Evolutionary conservation across 1,140 invertebrate genomes (phyloP).

Genomic region (Bemisia tabaci): DNA sequence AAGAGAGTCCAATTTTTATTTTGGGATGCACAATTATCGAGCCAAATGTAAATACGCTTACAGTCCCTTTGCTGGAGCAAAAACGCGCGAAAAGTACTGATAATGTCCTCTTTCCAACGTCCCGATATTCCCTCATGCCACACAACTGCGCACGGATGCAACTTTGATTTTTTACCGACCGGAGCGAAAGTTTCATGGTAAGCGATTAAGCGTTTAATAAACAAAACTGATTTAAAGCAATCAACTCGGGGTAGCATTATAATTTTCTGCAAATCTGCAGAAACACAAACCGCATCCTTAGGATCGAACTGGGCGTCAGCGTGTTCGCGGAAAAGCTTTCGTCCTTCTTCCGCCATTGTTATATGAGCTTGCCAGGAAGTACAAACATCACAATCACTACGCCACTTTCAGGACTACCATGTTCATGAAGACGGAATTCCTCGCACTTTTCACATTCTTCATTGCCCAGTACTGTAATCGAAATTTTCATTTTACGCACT

Average conservation of each 20-base stretch:
- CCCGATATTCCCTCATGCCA: not conserved
- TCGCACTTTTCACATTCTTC: too few relatives aligned
- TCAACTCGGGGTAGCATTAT: slow-evolving; percentile 19
- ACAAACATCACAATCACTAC: slow-evolving; percentile 7
- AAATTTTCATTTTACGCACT: too few relatives aligned
- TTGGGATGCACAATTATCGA: not conserved
- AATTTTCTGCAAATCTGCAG: slow-evolving; percentile 18
- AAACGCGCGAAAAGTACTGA: not conserved
- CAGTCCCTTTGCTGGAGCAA: not conserved
- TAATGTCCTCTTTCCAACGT: not conserved
- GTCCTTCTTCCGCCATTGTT: not conserved
- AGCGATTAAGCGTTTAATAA: slow-evolving; percentile 10
- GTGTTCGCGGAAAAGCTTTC: slow-evolving; percentile 1
- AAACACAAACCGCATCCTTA: slow-evolving; percentile 6
- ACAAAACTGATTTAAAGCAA: slow-evolving; percentile 16
- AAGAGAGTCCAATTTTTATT: slow-evolving; percentile 2
- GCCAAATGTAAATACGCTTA: not conserved
- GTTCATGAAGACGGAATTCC: slow-evolving; percentile 17
- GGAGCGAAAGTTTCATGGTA: too few relatives aligned
- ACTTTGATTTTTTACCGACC: slow-evolving; percentile 6
- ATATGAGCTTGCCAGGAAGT: not conserved
- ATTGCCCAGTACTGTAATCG: too few relatives aligned
- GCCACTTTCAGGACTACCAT: slow-evolving; percentile 16
- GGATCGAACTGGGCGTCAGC: not conserved
- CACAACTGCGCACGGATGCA: not conserved